Evolutionary conservation across 2,888 invertebrate species (phyloP).

Genomic region (Furcula furcula): DNA sequence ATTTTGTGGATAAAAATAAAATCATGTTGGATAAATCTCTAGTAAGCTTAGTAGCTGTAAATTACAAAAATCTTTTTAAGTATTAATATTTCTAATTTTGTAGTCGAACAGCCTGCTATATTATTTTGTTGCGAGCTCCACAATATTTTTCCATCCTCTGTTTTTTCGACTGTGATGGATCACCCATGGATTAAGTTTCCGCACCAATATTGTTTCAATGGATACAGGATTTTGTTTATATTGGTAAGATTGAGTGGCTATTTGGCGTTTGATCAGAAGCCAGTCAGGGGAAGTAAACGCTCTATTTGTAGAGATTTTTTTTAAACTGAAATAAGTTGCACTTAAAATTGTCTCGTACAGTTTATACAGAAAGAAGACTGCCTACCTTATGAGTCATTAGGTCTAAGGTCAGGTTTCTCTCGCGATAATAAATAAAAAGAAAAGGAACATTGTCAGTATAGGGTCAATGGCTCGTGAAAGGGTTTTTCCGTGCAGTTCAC

Average conservation of each 20-base stretch:
- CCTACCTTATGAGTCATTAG: no score
- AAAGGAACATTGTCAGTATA: no score
- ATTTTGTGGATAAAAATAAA: not conserved
- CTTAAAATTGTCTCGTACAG: no score
- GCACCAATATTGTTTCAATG: slow-evolving; percentile 33
- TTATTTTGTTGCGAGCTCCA: not conserved
- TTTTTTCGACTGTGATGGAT: slow-evolving; percentile 40
- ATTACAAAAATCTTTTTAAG: no score
- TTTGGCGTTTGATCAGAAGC: slow-evolving; percentile 23
- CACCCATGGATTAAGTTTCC: slow-evolving; percentile 29
- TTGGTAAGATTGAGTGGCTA: slow-evolving; percentile 24
- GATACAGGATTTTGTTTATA: slow-evolving; percentile 28
- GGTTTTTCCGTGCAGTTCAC: not conserved
- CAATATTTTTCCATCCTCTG: slow-evolving; percentile 20
- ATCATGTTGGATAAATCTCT: not conserved
- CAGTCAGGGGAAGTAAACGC: slow-evolving; percentile 2
- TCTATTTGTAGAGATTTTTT: no score
- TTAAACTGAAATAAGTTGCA: no score
- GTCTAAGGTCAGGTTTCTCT: no score
- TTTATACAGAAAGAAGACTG: no score
- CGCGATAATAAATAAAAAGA: no score
- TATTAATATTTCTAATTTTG: not conserved
- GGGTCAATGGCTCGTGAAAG: slow-evolving; percentile 12
- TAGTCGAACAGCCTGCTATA: not conserved
- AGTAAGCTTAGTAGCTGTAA: no score